A percentile compares a stretch with the other conserved stretches of the same genome.
Evolutionary conservation across 2,888 invertebrate genomes (phyloP).

Genomic region (Ditula angustiorana): DNA sequence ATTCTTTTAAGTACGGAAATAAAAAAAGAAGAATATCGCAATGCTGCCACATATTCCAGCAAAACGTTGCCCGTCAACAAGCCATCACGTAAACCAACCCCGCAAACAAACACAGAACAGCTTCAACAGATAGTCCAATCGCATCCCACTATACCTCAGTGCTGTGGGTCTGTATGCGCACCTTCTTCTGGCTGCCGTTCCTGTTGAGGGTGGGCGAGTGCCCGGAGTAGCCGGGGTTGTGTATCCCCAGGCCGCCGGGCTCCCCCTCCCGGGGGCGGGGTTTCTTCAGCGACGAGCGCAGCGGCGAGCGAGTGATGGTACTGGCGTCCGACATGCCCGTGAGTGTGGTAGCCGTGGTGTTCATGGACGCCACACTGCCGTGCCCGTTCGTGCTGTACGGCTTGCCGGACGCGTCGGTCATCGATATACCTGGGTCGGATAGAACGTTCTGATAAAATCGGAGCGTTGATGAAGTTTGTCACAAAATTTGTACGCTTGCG

Average conservation of each 20-base stretch:
- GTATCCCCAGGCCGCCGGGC: slow-evolving; percentile 89
- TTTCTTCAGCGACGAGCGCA: slow-evolving; percentile 93
- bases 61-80: not conserved
- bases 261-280: slow-evolving; percentile 86
- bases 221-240: slow-evolving; percentile 93
- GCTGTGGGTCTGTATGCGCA: slow-evolving; percentile 95
- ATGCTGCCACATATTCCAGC: not conserved
- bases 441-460: not conserved
- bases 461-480: not conserved
- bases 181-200: slow-evolving; percentile 95
- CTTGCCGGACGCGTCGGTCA: slow-evolving; percentile 95
- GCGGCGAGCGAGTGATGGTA: slow-evolving; percentile 76
- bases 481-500: too few relatives aligned
- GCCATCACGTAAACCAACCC: too few relatives aligned
- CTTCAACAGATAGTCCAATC: not conserved
- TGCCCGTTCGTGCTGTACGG: slow-evolving; percentile 89
- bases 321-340: slow-evolving; percentile 83
- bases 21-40: too few relatives aligned
- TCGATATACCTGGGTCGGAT: slow-evolving; percentile 88
- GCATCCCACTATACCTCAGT: slow-evolving; percentile 89
- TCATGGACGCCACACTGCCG: slow-evolving; percentile 90
- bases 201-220: slow-evolving; percentile 93
- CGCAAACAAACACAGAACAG: not conserved
- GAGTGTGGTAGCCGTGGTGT: slow-evolving; percentile 89
- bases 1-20: too few relatives aligned